These are phyloP conservation scores for Trachelus tabidus DNA, from an alignment of 2,888 invertebrate genomes.

Conservation along the genomic window DNA sequence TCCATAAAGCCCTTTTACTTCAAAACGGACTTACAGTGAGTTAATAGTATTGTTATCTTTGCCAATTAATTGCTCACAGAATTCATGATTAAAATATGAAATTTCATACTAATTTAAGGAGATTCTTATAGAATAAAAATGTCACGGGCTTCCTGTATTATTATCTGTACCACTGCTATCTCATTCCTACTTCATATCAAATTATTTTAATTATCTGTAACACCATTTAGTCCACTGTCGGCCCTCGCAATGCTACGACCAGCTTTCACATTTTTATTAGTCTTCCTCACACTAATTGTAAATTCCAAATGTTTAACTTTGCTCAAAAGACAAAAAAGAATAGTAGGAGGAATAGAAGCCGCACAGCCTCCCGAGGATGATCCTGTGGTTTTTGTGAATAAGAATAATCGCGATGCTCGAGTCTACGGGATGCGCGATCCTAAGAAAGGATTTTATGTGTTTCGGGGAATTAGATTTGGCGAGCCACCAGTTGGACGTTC, in stretches of 20 bases:
- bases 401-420: conserved; percentile 73
- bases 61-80: background rate
- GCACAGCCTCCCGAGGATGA: conserved; percentile 77
- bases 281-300: background rate
- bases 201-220: background rate
- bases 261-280: background rate
- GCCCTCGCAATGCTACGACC: background rate
- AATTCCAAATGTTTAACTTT: conserved; percentile 19
- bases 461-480: conserved; percentile 79
- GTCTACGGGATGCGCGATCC: conserved; percentile 74
- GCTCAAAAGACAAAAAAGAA: conserved; percentile 50
- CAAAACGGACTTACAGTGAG: background rate
- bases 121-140: background rate
- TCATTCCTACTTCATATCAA: background rate
- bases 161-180: background rate
- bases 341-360: conserved; percentile 78
- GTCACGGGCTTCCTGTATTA: background rate
- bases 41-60: background rate
- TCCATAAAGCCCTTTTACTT: no score
- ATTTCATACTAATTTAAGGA: background rate
- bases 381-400: conserved; percentile 76
- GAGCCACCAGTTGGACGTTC: conserved; percentile 71
- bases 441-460: conserved; percentile 74
- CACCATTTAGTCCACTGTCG: background rate
- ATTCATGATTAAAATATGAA: background rate